These are phyloP conservation scores for Amphiduros pacificus DNA, from an alignment of 2,888 invertebrate species.

Conservation along the genomic window DNA sequence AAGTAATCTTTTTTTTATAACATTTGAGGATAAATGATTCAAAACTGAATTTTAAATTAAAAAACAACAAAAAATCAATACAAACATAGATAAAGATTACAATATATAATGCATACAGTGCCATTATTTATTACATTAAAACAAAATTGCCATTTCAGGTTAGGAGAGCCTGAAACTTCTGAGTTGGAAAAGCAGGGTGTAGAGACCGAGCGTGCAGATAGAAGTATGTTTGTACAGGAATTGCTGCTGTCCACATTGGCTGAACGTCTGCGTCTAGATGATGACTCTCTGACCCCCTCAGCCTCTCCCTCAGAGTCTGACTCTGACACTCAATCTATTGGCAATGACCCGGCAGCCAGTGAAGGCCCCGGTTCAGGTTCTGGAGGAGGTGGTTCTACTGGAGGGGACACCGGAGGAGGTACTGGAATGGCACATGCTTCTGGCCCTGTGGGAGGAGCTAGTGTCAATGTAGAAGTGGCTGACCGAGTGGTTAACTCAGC, in stretches of 20 bases:
- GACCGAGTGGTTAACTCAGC: constrained; percentile 1
- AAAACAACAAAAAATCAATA: too few species aligned
- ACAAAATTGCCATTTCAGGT: constrained; percentile 32
- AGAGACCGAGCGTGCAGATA: constrained; percentile 64
- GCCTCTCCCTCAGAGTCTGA: constrained; percentile 4
- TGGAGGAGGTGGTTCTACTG: constrained; percentile 3
- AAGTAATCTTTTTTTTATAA: neutral
- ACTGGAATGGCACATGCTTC: neutral
- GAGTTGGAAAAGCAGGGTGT: constrained; percentile 33
- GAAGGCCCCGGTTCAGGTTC: neutral
- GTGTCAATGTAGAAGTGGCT: neutral
- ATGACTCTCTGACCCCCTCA: constrained; percentile 2
- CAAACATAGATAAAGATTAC: too few species aligned
- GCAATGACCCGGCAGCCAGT: neutral
- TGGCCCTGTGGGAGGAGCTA: neutral
- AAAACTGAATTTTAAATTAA: too few species aligned
- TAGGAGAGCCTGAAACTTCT: constrained; percentile 37
- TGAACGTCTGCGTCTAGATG: constrained; percentile 44
- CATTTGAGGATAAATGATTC: too few species aligned
- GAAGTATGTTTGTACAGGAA: constrained; percentile 73
- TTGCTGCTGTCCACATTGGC: constrained; percentile 69
- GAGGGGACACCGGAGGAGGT: neutral
- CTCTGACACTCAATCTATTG: constrained; percentile 3
- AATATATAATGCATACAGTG: too few species aligned
- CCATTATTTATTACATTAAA: neutral